phyloP scores from a whole-genome alignment of 2,113 vertebrate species.

The Lethenteron camtschaticum region DNA sequence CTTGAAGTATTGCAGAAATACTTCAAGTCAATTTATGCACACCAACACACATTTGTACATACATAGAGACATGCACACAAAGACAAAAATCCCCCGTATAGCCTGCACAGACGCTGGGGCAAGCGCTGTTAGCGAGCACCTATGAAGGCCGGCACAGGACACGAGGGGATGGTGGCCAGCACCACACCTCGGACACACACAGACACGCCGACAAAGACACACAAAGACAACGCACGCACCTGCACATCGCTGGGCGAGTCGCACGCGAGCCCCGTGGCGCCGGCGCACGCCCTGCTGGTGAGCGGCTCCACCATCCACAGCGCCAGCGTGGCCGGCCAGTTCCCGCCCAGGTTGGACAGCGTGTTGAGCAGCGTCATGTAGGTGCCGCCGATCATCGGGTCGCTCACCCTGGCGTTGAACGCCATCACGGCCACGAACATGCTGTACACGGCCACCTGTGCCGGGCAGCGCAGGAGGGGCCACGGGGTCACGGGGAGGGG shows the following conservation, averaged over 20 bases:
- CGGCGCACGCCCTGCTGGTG: conserved; percentile 58
- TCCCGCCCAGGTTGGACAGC: conserved; percentile 72
- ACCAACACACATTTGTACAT: too few species aligned
- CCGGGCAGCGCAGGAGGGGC: too few species aligned
- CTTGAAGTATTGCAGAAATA: too few species aligned
- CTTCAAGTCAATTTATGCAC: too few species aligned
- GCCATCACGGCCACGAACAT: conserved; percentile 96
- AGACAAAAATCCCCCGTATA: background rate
- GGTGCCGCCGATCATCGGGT: conserved; percentile 81
- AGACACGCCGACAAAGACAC: background rate
- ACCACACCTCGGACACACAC: background rate
- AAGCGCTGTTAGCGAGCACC: background rate
- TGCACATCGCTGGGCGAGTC: background rate
- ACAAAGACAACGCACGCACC: background rate
- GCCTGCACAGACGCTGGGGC: background rate
- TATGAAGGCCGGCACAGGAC: background rate
- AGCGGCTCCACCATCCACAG: conserved; percentile 87
- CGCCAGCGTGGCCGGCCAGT: conserved; percentile 80
- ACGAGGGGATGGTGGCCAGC: background rate
- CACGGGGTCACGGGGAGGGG: too few species aligned
- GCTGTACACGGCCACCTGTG: conserved; percentile 64
- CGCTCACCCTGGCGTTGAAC: conserved; percentile 89
- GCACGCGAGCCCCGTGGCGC: conserved; percentile 27
- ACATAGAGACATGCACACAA: too few species aligned
- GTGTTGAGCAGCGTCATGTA: conserved; percentile 97